Base-by-base conservation (phyloP, 2,113 vertebrate species). In the Nyctereutes procyonoides region DNA sequence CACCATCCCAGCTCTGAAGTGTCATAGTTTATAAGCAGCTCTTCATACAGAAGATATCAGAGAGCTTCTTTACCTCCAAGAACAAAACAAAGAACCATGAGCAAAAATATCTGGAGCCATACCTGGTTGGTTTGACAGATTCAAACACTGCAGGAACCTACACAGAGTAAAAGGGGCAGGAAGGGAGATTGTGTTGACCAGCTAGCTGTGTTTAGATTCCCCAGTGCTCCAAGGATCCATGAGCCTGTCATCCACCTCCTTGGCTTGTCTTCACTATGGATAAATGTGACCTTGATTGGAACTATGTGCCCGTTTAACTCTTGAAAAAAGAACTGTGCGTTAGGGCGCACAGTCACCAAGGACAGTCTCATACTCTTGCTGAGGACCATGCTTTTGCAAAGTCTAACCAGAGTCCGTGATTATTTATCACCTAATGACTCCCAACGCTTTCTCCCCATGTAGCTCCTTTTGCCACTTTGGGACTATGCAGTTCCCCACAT, bases 371-470 rank as follows among this genome's bases (percentile, higher is more conserved):
- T 26, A 6, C 13, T 30, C 22, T 53, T 58, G 7, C 90, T 38
- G 83, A 35, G 83, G 43, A 35, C 35, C 16, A n/a, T 48, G 32
- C 30, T 73, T 82, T 53, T 67, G 2, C 30, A 80, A 56, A 83
- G 43, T 67, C 74, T n/a, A 56, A 77, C 7, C 14, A 43, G 35
- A 81, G 79, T n/a, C 30, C 58, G 14, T 71, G 76, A 43, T 51
- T 2, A 7, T 6, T 14, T 83, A 11, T 48, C 48, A 32, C 19
- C 43, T 77, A 67, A 24, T 14, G 32, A 88, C 3, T 88, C n/a
- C n/a, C 4, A 16, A 24, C 0, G 2, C 2, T 20, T 28, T 35
- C 4, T 60, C 32, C 4, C 51, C 14, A 11, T 51, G 24, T 20
- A 30, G 22, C 32, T 62, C 3, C 15, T 7, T 55, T 60, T 81